These are phyloP conservation scores for Caloenas nicobarica DNA, from an alignment of 2,113 vertebrate species.

Conservation along the genomic window DNA sequence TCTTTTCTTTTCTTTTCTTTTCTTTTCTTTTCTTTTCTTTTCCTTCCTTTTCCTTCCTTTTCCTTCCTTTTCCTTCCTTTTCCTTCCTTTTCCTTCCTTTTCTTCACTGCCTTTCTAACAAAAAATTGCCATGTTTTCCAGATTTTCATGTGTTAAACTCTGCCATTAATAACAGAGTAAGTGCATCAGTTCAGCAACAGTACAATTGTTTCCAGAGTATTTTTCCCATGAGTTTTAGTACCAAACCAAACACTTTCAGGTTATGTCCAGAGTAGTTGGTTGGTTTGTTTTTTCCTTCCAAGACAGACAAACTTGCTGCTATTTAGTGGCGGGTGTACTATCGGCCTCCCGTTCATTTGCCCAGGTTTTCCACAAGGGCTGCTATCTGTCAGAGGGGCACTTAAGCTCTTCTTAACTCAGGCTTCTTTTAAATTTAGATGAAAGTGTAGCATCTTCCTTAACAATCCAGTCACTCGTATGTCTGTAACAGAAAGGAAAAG, in stretches of 20 bases:
- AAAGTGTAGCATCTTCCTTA: background rate
- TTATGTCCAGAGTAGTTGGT: background rate
- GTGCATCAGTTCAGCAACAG: background rate
- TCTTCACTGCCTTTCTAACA: background rate
- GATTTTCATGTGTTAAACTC: background rate
- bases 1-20: background rate
- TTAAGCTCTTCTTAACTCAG: background rate
- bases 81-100: background rate
- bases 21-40: no score
- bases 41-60: background rate
- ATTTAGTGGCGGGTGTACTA: background rate
- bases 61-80: background rate
- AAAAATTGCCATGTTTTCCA: background rate
- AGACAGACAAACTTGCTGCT: background rate
- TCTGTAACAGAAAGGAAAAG: background rate
- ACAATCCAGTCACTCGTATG: background rate
- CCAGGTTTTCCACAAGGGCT: background rate
- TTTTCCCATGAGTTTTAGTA: background rate
- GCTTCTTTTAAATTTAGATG: background rate
- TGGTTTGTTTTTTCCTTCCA: background rate
- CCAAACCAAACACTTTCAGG: accelerated
- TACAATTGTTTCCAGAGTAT: background rate
- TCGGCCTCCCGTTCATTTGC: background rate
- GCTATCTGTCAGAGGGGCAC: background rate
- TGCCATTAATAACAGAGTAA: background rate